Evolutionary conservation across 2,888 invertebrate genomes (phyloP), one percentile per base, ranked within the genome.

Genomic region (Hybos culiciformis): DNA sequence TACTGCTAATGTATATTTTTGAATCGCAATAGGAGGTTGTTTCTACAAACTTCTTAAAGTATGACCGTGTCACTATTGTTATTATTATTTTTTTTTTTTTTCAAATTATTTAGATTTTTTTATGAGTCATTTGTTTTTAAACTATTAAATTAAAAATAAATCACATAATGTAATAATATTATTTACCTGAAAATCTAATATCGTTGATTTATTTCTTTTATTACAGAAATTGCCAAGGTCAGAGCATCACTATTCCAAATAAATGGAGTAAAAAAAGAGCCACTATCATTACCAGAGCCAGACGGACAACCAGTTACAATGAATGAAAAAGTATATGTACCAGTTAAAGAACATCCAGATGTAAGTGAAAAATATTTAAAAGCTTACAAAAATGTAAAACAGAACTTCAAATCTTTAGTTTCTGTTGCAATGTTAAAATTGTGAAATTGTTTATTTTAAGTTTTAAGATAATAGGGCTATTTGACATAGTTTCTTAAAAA

Each of bases 261-360:
- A 74, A 93, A 93, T 77, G 96, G 94, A 58, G 85, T 85, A 51
- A 88, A 88, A 69, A 91, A 91, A 68, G 92, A 94, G 67, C 90
- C 93, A 45, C 74, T 93, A 56, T 74, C 85, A 56, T 72, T 93
- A 65, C 93, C 93, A 63, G 92, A 93, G 61, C 77, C 88, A 49
- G 85, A 88, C 58, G 94, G 94, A 53, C 79, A 84, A 61, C 78
- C 88, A 62, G 83, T 87, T 57, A 88, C 91, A 62, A 78, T 92
- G 63, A 91, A 93, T 72, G 97, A 98, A 75, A 98, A 98, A 80
- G 91, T 98, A 62, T 98, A 93, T 72, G 97, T 98, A 66, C 98
- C 97, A 66, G 93, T 94, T 60, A 96, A 96, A 78, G 96, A 97
- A 70, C 92, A 96, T 72, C 97, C 98, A 76, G 97, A 98, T 73